Evolutionary conservation across 2,888 invertebrate species (phyloP).

Genomic region (Philopedon plagiatum): DNA sequence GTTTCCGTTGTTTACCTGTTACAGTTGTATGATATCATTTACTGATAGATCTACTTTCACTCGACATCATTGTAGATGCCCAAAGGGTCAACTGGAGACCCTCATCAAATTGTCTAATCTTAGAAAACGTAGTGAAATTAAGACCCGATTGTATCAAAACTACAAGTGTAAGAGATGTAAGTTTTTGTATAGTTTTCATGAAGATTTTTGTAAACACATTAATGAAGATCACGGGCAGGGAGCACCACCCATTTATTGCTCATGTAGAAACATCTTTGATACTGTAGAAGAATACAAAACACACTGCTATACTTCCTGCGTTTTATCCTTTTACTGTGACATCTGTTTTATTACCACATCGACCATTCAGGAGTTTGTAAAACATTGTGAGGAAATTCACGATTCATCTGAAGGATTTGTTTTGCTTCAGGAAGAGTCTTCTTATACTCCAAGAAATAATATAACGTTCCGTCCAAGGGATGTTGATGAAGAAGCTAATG

Average conservation of each 20-base stretch:
- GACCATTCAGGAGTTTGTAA: conserved; percentile 62
- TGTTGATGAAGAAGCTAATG: conserved; percentile 33
- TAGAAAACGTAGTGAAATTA: conserved; percentile 62
- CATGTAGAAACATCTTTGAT: conserved; percentile 61
- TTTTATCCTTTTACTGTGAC: conserved; percentile 65
- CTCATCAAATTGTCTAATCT: conserved; percentile 61
- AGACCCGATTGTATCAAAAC: conserved; percentile 65
- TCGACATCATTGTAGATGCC: conserved; percentile 61
- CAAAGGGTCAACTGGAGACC: conserved; percentile 59
- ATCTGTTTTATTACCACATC: conserved; percentile 63
- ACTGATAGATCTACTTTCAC: conserved; percentile 64
- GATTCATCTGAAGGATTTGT: conserved; percentile 63
- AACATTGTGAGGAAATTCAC: conserved; percentile 62
- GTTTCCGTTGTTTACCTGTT: conserved; percentile 76
- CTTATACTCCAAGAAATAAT: conserved; percentile 53
- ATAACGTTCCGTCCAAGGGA: conserved; percentile 16
- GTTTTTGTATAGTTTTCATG: conserved; percentile 64
- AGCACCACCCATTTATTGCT: conserved; percentile 58
- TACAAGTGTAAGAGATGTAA: conserved; percentile 64
- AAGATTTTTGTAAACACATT: conserved; percentile 64
- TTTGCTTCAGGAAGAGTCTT: conserved; percentile 61
- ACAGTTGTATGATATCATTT: conserved; percentile 75
- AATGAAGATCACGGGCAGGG: conserved; percentile 61
- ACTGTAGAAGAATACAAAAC: conserved; percentile 63
- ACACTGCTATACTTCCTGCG: conserved; percentile 64